Base-by-base conservation (phyloP, 1,140 invertebrate genomes). In the Coboldia fuscipes region DNA sequence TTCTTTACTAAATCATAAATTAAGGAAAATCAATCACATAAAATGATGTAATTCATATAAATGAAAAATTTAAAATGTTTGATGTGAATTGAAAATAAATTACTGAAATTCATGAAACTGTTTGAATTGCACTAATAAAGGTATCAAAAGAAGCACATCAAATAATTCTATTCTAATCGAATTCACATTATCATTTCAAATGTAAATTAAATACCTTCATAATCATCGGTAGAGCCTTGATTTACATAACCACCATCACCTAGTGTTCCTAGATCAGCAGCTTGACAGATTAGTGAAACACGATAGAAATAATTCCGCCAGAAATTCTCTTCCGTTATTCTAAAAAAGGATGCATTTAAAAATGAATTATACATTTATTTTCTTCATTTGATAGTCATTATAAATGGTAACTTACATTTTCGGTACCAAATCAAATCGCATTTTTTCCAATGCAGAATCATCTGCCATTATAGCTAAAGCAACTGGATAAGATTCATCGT, bases 241-340 rank as follows among this genome's bases (percentile, higher is more conserved):
- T 19, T 30, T 30, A 9, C 13, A 30, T 8, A 12, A 23, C 51
- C 52, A 45, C 54, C 51, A 36, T 55, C 56, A 33, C 54, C 56
- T 23, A 60, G 56, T 34, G 63, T 65, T 42, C 65, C 62, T 20
- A 64, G 55, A 48, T 93, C 85, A 53, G 84, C 86, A 38, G 86
- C 90, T 61, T 98, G 93, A 51, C 90, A 89, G 47, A 98, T 86
- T 19, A 99, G 72, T 42, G 85, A 93, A 38, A 98, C 84, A 51
- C 93, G 82, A 63, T 99, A 99, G 64, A 97, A 97, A 58, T 98
- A 99, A 64, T 98, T 99, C 46, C 88, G 72, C 94, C 93, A 99
- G 63, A 99, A 98, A 50, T 81, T 82, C 61, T 97, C 90, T 64
- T 98, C 94, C 48, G 75, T 89, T 47, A 97, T 85, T 50, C 90